phyloP scores from a whole-genome alignment of 2,888 invertebrate genomes.

The Cinara cedri region DNA sequence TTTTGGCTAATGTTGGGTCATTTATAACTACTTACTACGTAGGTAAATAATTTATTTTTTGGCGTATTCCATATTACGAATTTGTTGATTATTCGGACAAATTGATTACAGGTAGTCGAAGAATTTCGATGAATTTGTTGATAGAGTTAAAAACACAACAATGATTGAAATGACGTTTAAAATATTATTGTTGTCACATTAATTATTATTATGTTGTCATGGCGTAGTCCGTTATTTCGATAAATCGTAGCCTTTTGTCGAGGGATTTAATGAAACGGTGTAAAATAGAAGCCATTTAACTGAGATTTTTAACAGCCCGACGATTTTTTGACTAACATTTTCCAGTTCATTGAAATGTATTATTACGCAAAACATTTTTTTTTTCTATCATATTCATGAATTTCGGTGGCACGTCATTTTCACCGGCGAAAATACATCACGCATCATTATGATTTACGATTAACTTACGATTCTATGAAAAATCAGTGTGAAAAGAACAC shows the following conservation, averaged over 20 bases:
- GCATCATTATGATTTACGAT: neutral
- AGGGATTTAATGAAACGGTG: neutral
- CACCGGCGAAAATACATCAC: neutral
- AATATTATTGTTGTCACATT: neutral
- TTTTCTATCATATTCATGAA: neutral
- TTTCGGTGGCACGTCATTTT: neutral
- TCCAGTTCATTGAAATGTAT: neutral
- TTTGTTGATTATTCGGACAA: too few relatives aligned
- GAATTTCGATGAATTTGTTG: too few relatives aligned
- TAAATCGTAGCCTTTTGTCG: neutral
- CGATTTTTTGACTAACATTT: slow-evolving; percentile 8
- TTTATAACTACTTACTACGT: too few relatives aligned
- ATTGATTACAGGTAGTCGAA: too few relatives aligned
- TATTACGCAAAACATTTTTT: slow-evolving; percentile 2
- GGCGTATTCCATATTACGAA: too few relatives aligned
- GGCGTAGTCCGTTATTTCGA: neutral
- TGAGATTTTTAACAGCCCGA: neutral
- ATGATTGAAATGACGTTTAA: neutral
- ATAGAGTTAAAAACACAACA: neutral
- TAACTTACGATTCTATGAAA: neutral
- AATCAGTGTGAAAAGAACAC: too few relatives aligned
- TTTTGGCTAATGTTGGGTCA: too few relatives aligned
- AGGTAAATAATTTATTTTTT: too few relatives aligned
- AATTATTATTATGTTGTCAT: neutral
- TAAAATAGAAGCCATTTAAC: neutral